These are phyloP conservation scores for Petrolisthes manimaculis DNA, from an alignment of 2,888 invertebrate species.

Conservation along the genomic window DNA sequence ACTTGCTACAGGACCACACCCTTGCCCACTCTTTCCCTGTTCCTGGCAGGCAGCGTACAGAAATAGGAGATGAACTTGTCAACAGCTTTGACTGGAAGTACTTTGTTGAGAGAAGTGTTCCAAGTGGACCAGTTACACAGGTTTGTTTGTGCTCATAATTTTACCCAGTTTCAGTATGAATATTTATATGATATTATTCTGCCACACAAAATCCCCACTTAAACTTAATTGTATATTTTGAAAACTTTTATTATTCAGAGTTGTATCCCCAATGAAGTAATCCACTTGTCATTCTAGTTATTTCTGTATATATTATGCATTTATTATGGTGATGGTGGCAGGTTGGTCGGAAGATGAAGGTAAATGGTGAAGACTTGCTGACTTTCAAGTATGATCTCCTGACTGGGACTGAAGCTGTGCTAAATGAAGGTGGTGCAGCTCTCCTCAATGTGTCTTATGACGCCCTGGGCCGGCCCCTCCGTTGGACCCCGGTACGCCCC, in stretches of 20 bases:
- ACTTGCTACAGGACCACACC: constrained; percentile 84
- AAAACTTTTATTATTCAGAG: too few species aligned
- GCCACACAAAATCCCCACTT: too few species aligned
- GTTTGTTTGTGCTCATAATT: constrained; percentile 19
- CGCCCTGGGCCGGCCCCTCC: constrained; percentile 61
- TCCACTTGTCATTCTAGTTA: too few species aligned
- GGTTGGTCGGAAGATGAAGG: constrained; percentile 73
- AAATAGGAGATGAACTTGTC: constrained; percentile 89
- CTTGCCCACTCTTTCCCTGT: constrained; percentile 92
- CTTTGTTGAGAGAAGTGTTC: constrained; percentile 74
- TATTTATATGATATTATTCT: too few species aligned
- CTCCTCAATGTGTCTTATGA: constrained; percentile 66
- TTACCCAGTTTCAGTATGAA: too few species aligned
- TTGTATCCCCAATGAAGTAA: too few species aligned
- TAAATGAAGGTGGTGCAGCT: constrained; percentile 48
- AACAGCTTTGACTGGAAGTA: constrained; percentile 97
- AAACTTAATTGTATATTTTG: too few species aligned
- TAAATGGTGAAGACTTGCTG: constrained; percentile 89
- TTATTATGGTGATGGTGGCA: not conserved
- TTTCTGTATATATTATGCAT: too few species aligned
- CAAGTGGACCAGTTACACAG: constrained; percentile 44
- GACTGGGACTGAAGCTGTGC: constrained; percentile 87
- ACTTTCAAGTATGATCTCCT: constrained; percentile 96
- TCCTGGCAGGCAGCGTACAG: constrained; percentile 89
- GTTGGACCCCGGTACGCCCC: constrained; percentile 62